phyloP scores from a whole-genome alignment of 2,888 invertebrate species.

The Tinea trinotella region DNA sequence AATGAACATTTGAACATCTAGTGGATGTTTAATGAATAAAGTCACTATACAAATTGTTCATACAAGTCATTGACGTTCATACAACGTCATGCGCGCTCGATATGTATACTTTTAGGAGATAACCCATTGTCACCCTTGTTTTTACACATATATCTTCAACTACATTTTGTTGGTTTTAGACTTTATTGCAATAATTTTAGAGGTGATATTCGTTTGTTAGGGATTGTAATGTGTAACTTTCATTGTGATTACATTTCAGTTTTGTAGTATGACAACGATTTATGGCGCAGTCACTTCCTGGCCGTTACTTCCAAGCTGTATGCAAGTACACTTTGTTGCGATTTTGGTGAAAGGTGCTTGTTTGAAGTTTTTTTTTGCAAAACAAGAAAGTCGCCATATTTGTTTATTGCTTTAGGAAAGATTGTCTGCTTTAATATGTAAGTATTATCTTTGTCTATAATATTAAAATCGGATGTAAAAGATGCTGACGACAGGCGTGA shows the following conservation, averaged over 20 bases:
- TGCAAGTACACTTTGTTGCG: neutral
- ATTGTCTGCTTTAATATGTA: neutral
- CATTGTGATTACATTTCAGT: slow-evolving; percentile 2
- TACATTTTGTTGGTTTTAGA: neutral
- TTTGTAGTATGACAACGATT: slow-evolving; percentile 17
- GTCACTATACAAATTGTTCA: no score
- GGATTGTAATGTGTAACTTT: neutral
- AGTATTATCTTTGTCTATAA: no score
- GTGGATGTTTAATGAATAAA: no score
- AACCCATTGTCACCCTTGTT: slow-evolving; percentile 12
- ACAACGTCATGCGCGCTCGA: no score
- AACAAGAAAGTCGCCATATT: neutral
- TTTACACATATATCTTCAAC: neutral
- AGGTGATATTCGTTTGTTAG: neutral
- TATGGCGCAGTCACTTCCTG: slow-evolving; percentile 13
- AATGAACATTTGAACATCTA: no score
- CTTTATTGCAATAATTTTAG: neutral
- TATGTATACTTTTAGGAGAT: no score
- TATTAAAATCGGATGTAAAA: no score
- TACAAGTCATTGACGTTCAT: no score
- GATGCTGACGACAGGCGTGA: no score
- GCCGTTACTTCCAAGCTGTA: slow-evolving; percentile 9
- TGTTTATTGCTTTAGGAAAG: neutral
- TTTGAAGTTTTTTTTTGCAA: neutral
- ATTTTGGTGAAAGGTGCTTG: neutral